Evolutionary conservation across 2,113 vertebrate species (phyloP).

Genomic region (Peromyscus californicus): DNA sequence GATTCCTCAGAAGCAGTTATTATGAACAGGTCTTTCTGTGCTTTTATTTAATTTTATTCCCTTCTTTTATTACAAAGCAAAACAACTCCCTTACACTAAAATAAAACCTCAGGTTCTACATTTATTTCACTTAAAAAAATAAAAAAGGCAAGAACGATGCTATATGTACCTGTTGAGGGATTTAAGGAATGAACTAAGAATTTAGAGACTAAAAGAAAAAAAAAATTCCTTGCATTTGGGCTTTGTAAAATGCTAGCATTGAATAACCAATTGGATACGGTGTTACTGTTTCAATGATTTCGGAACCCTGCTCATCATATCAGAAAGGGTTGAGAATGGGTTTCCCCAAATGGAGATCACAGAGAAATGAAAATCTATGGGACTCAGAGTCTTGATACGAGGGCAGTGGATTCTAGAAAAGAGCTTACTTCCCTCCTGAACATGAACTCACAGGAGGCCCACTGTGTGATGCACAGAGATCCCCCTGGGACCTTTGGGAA

Average conservation of each 20-base stretch:
- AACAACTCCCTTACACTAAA: background rate
- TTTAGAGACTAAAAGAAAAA: background rate
- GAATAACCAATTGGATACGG: background rate
- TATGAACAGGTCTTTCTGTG: conserved; percentile 44
- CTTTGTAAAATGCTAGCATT: background rate
- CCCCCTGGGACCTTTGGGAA: background rate
- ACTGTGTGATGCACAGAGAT: accelerated
- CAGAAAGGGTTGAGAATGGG: background rate
- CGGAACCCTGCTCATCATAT: background rate
- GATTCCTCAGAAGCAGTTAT: conserved; percentile 15
- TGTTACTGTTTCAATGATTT: conserved; percentile 2
- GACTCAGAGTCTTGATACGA: background rate
- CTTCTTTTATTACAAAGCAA: conserved; percentile 45
- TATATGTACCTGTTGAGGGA: background rate
- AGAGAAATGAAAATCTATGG: background rate
- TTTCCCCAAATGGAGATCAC: conserved; percentile 23
- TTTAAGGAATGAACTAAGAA: conserved; percentile 24
- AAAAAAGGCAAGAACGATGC: background rate
- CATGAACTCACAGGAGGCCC: too few relatives aligned
- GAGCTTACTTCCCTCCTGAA: background rate
- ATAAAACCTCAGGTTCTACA: background rate
- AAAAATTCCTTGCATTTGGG: background rate
- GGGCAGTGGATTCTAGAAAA: background rate
- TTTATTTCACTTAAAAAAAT: background rate
- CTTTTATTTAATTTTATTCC: conserved; percentile 34